Base-by-base conservation (phyloP, 2,888 invertebrate species). In the Caenorhabditis plicata region DNA sequence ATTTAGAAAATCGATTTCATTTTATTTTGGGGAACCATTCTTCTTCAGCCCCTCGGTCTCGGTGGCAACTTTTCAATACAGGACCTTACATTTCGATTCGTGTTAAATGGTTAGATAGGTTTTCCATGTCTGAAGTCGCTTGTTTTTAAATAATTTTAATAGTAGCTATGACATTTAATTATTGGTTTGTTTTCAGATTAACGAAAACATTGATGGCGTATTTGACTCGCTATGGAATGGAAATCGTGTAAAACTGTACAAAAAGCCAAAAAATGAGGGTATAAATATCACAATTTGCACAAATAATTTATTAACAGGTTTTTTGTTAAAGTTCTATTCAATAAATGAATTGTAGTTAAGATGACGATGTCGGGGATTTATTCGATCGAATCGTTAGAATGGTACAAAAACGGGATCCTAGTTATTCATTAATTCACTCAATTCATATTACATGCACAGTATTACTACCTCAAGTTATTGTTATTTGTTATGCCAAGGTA, bases 291-390 rank as follows among this genome's bases (percentile, higher is more conserved):
- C 29, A 29, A 13, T 56, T 29, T 45, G 33, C n/a, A n/a, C n/a
- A 27, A 52, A 52, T 27, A 48, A 52, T 48, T 43, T 52, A 33
- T 36, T 57, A 27, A 47, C 32, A 13, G 45, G 56, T 57, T 13
- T 7, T 29, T 32, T 15, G 4, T 20, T 3, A n/a, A n/a, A n/a
- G n/a, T n/a, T n/a, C n/a, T n/a, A n/a, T n/a, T n/a, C n/a, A n/a
- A n/a, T n/a, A n/a, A 38, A 38, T 11, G 4, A 8, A 4, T 44
- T 44, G 35, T 22, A 33, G 32, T 40, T 15, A 41, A 57, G 57
- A 39, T 29, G 7, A 31, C 3, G 47, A 57, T 40, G 51, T 47
- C 33, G 27, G 33, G 5, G 11, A 15, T 1, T 25, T 57, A 1
- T 43, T 52, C 32, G 51, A 57, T 8, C 43, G 47, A 26, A n/a